A percentile compares a stretch with the other conserved stretches of the same genome.
Conservation (phyloP, 2,888 invertebrate genomes). For the Sipha maydis region DNA sequence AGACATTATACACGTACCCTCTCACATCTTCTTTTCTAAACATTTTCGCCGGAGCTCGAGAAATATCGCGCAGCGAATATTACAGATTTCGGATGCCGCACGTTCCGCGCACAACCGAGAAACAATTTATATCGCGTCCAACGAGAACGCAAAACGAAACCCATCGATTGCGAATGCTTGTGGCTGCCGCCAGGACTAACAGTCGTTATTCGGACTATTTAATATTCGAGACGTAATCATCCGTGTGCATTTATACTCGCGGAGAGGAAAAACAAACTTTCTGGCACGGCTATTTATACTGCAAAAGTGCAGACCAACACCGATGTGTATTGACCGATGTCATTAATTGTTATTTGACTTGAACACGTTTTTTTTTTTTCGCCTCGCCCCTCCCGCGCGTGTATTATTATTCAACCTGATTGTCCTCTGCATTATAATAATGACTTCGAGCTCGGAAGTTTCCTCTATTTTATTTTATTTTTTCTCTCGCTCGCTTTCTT, state of each 20-base stretch:
- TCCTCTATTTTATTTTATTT: constrained; percentile 23
- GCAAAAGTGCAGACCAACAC: neutral
- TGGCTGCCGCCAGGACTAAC: neutral
- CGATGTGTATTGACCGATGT: neutral
- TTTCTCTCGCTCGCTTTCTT: neutral
- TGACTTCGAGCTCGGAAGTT: constrained; percentile 16
- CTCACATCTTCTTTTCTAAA: constrained; percentile 14
- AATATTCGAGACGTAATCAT: neutral
- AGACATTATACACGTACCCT: neutral
- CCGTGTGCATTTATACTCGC: neutral
- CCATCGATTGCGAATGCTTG: constrained; percentile 15
- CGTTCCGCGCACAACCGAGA: neutral
- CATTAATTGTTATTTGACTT: neutral
- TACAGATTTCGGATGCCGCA: neutral
- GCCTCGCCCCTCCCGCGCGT: neutral
- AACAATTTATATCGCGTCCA: neutral
- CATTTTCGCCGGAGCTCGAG: neutral
- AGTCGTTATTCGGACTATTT: constrained; percentile 7
- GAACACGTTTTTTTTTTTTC: neutral
- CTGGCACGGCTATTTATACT: no score
- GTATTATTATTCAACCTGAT: constrained; percentile 7
- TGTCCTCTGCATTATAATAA: constrained; percentile 55
- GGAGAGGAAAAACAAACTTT: no score
- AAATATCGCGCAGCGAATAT: neutral
- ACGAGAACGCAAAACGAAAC: constrained; percentile 16